Conservation (phyloP, 35 echinoderm and acorn worm genomes). For the Lytechinus pictus region DNA sequence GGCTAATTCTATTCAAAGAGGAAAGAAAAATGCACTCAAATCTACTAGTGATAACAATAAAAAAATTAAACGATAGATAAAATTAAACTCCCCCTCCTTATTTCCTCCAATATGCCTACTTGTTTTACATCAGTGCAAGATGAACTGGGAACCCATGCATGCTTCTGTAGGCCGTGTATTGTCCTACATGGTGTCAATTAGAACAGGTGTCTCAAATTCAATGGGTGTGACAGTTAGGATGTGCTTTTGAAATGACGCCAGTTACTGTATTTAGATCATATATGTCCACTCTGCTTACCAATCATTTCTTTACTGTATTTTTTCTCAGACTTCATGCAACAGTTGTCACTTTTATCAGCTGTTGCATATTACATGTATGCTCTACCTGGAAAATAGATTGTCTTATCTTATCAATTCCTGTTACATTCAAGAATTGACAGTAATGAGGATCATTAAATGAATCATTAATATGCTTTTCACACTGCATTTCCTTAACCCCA, state of each 20-base stretch:
- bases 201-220: background rate
- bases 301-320: background rate
- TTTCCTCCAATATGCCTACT: too few species aligned
- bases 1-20: too few species aligned
- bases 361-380: background rate
- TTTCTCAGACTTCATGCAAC: background rate
- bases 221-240: background rate
- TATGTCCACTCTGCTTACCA: background rate
- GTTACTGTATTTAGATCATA: background rate
- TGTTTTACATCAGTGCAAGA: too few species aligned
- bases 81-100: too few species aligned
- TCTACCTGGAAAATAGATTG: background rate
- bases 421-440: background rate
- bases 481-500: too few species aligned
- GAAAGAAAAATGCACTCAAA: background rate
- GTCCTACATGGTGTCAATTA: conserved; percentile 1
- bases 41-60: background rate
- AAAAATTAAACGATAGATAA: too few species aligned
- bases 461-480: too few species aligned
- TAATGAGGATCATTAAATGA: background rate
- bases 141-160: too few species aligned
- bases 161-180: background rate
- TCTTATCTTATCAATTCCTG: background rate
- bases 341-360: background rate
- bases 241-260: conserved; percentile 1